Evolutionary conservation across 2,888 invertebrate species (phyloP).

Genomic region (Hemistola chrysoprasaria): DNA sequence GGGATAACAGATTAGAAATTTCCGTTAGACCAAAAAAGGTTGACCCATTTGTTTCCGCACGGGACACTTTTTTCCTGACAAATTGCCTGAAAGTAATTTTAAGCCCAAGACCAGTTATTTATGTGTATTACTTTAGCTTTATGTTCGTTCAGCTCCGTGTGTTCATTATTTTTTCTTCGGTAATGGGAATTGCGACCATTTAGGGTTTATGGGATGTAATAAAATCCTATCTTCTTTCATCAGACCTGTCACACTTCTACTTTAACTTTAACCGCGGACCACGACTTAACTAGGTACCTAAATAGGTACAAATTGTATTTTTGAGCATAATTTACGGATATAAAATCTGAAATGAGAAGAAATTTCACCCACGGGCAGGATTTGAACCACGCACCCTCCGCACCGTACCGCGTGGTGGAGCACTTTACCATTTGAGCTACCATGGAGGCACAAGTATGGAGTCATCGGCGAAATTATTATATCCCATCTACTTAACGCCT

Average conservation of each 20-base stretch:
- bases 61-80: conserved; percentile 72
- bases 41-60: conserved; percentile 64
- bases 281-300: no score
- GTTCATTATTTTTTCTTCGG: conserved; percentile 33
- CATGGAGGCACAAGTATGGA: no score
- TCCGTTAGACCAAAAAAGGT: conserved; percentile 66
- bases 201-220: conserved; percentile 24
- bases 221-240: conserved; percentile 22
- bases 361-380: no score
- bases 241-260: conserved; percentile 19
- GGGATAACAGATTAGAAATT: conserved; percentile 66
- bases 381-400: no score
- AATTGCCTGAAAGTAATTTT: conserved; percentile 78
- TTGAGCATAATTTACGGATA: no score
- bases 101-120: conserved; percentile 71
- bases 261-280: conserved; percentile 1
- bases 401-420: no score
- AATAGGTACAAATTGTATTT: no score
- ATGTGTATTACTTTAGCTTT: conserved; percentile 63
- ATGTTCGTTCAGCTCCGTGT: conserved; percentile 40
- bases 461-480: no score
- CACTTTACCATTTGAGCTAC: no score
- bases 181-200: conserved; percentile 31
- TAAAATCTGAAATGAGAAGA: no score
- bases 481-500: no score